phyloP scores from a whole-genome alignment of 2,797 vertebrate genomes.

The Trichosurus vulpecula region DNA sequence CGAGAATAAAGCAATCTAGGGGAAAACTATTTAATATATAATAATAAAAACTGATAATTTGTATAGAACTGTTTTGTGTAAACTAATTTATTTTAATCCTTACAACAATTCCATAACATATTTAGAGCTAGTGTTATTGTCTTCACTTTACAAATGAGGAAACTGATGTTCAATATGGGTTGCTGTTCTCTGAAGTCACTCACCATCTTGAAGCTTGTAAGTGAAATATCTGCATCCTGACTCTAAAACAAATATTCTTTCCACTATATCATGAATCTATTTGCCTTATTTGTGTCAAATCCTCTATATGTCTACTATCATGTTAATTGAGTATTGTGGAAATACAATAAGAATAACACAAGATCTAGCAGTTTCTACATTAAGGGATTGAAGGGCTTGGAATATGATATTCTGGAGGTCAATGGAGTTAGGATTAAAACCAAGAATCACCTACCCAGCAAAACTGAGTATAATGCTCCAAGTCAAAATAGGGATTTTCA shows the following conservation, averaged over 20 bases:
- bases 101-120: not conserved
- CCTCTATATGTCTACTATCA: not conserved
- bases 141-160: not conserved
- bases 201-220: not conserved
- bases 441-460: too few species aligned
- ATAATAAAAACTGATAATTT: not conserved
- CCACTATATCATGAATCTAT: not conserved
- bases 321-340: not conserved
- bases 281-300: not conserved
- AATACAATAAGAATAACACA: too few species aligned
- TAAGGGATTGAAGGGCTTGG: too few species aligned
- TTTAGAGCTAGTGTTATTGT: not conserved
- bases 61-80: not conserved
- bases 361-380: too few species aligned
- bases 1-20: not conserved
- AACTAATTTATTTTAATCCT: not conserved
- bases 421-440: too few species aligned
- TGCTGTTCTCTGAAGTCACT: not conserved
- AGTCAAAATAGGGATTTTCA: too few species aligned
- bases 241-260: not conserved
- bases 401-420: too few species aligned
- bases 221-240: not conserved
- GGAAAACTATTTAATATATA: not conserved
- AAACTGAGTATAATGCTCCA: too few species aligned
- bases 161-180: not conserved